phyloP scores from a whole-genome alignment of 1,140 invertebrate species.

The Meteorus sp. region DNA sequence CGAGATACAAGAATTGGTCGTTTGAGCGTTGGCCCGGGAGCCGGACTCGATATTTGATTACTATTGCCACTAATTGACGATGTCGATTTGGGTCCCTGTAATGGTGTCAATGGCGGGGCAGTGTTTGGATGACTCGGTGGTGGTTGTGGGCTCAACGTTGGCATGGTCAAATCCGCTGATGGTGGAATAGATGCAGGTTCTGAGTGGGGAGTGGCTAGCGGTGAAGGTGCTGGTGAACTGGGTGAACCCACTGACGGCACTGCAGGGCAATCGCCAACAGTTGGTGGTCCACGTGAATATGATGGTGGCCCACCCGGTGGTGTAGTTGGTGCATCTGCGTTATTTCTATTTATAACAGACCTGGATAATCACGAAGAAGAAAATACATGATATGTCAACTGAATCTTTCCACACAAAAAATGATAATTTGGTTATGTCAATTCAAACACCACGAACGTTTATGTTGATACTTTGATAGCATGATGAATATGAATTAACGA shows the following conservation, averaged over 20 bases:
- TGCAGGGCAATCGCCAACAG: constrained; percentile 63
- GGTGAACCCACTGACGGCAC: constrained; percentile 74
- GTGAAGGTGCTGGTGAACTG: constrained; percentile 75
- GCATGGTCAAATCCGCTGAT: constrained; percentile 73
- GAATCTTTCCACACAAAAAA: neutral
- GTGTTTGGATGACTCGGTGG: constrained; percentile 54
- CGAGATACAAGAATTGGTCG: constrained; percentile 72
- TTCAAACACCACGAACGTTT: no score
- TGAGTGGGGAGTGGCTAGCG: constrained; percentile 74
- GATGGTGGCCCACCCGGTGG: constrained; percentile 66
- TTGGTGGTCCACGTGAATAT: constrained; percentile 65
- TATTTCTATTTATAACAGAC: constrained; percentile 44
- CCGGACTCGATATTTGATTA: constrained; percentile 62
- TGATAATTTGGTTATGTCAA: no score
- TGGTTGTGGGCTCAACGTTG: constrained; percentile 64
- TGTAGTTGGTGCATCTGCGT: constrained; percentile 56
- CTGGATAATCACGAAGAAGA: constrained; percentile 26
- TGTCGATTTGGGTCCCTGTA: constrained; percentile 37
- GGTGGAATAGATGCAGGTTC: constrained; percentile 73
- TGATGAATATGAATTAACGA: no score
- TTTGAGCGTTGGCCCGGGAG: constrained; percentile 55
- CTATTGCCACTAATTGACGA: constrained; percentile 29
- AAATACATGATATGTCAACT: neutral
- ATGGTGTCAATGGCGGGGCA: constrained; percentile 60
- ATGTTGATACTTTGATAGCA: no score